Evolutionary conservation across 1,140 invertebrate genomes (phyloP), one percentile per base, ranked within the genome.

Genomic region (Aphelinus atriplicis): DNA sequence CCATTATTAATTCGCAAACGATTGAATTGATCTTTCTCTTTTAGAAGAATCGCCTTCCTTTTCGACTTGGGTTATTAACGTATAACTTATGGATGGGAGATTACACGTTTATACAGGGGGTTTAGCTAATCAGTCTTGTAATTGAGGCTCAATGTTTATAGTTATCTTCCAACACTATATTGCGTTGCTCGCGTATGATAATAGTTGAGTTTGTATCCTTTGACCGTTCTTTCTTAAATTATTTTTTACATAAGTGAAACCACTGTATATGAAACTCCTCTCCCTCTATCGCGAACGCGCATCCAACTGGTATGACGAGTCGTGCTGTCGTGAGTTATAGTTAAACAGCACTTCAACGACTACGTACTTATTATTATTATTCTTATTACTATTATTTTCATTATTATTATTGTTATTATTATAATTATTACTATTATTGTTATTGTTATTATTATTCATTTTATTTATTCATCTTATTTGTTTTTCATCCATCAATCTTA

Each of bases 121-220:
- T 85, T 86, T 87, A 87, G 85, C 86, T 88, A 87, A 86, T 88
- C 86, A 88, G 86, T 88, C 86, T 88, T 87, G 82, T 87, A 84
- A 86, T 87, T 84, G 84, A 88, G 86, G 86, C 86, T 87, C 84
- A 81, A 87, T 86, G 85, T 85, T 80, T 88, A 79, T 87, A 88
- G 79, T 83, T 82, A 58, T 73, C 7, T 76, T 26, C 83, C 79
- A 83, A 83, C 80, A 83, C 78, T 80, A 75, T 83, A 82, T 84
- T 83, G 81, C 80, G 78, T 82, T 80, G 79, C 78, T 78, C 79
- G 73, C 78, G 78, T 80, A 80, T 75, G 50, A 69, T 62, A 77
- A 53, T 78, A 62, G 72, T 80, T 80, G 76, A 82, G 72, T 78
- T 75, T 76, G 71, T 69, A 76, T 74, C 72, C 75, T 75, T 71